Percentiles rank a stretch among this genome's conserved stretches.
Evolutionary conservation across 2,113 vertebrate genomes (phyloP).

Genomic region (Calyptommatus sinebrachiatus): DNA sequence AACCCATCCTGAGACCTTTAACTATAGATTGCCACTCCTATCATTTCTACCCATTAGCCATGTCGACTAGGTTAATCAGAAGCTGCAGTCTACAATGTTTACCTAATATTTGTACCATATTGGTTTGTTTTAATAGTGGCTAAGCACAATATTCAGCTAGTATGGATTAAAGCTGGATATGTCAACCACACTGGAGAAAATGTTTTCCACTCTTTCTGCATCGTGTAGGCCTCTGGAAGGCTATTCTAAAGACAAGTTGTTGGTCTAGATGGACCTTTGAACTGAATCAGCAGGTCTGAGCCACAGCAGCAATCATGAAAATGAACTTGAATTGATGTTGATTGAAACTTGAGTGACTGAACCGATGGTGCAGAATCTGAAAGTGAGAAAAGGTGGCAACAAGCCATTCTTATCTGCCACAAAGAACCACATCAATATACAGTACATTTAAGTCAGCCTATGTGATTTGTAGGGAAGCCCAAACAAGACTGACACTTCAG

Average conservation of each 20-base stretch:
- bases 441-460: not conserved
- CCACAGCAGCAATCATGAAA: not conserved
- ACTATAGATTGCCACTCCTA: too few relatives aligned
- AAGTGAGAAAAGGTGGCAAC: not conserved
- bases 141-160: too few relatives aligned
- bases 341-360: not conserved
- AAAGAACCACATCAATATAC: not conserved
- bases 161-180: not conserved
- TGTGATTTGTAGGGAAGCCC: not conserved
- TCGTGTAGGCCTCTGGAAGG: too few relatives aligned
- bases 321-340: not conserved
- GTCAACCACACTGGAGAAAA: too few relatives aligned
- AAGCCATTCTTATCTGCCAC: not conserved
- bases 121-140: too few relatives aligned
- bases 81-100: too few relatives aligned
- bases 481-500: not conserved
- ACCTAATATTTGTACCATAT: too few relatives aligned
- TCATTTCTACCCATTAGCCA: not conserved
- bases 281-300: not conserved
- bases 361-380: not conserved
- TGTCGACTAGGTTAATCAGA: too few relatives aligned
- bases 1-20: too few relatives aligned
- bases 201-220: too few relatives aligned
- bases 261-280: not conserved
- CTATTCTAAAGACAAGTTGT: too few relatives aligned